Evolutionary conservation across 2,888 invertebrate genomes (phyloP), one percentile per base, ranked within the genome.

Genomic region (Volucella inflata): DNA sequence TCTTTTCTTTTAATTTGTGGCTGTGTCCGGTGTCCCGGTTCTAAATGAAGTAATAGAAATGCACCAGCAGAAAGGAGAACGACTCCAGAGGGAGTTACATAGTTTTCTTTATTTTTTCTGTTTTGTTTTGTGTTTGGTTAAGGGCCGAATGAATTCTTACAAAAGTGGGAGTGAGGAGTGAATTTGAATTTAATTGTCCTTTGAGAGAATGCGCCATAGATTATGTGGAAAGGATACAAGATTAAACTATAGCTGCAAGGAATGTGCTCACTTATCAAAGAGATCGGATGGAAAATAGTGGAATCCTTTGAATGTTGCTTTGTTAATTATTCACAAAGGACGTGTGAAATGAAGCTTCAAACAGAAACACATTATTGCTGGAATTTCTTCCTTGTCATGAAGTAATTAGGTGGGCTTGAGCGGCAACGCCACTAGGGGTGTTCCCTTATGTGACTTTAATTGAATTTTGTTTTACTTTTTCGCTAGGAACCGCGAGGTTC

Each of bases 1-100:
- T 64, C 51, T 62, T 72, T 70, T 80, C 30, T 30, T 30, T 30
- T 30, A 30, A 75, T 71, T 80, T 84, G 55, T 44, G 68, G 60
- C 55, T 36, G 42, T 44, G 30, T 30, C 30, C 30, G 30, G 48
- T 78, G 75, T 75, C 67, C 75, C 10, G 57, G 38, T 53, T 68
- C 62, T 36, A 79, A 84, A 84, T 80, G 79, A 80, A 74, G 74
- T 70, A 79, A 75, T 84, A 75, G 74, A 65, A 80, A 68, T 64
- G 68, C 74, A 83, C 16, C 64, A 53, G 36, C 21, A 44, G 17
- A 10, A 40, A 40, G 10, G 8, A 68, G 53, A 80, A n/a, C 8
- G 40, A 40, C 42, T 14, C 21, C 48, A 57, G 62, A 64, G 11
- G 30, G 10, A 36, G 38, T 48, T 14, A 8, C 8, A 9, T 46